Conservation (phyloP, 2,888 invertebrate genomes). For the Eledona agricola region DNA sequence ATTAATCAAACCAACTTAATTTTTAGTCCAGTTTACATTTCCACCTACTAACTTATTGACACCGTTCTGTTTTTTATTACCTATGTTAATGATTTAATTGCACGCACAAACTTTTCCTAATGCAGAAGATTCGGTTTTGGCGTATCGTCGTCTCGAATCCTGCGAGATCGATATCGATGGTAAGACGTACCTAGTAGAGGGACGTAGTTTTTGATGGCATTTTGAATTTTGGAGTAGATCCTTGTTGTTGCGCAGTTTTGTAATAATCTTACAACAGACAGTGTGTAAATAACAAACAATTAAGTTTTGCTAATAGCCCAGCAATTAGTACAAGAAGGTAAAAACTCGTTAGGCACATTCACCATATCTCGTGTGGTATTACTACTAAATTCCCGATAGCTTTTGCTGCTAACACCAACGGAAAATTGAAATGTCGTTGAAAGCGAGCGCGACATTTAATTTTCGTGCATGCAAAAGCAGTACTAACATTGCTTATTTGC, state of each 20-base stretch:
- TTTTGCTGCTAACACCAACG: constrained; percentile 32
- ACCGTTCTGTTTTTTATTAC: constrained; percentile 9
- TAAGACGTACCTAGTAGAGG: constrained; percentile 43
- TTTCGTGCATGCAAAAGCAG: constrained; percentile 52
- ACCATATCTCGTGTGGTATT: constrained; percentile 6
- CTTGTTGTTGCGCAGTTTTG: constrained; percentile 15
- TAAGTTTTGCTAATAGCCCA: constrained; percentile 32
- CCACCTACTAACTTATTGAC: too few species aligned
- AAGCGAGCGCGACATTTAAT: constrained; percentile 26
- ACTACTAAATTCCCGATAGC: constrained; percentile 12
- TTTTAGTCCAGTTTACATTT: constrained; percentile 10
- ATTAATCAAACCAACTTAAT: too few species aligned
- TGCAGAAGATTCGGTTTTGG: constrained; percentile 41
- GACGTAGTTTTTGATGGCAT: constrained; percentile 28
- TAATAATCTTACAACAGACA: constrained; percentile 1
- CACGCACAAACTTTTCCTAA: constrained; percentile 23
- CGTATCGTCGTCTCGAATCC: constrained; percentile 52
- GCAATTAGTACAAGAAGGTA: constrained; percentile 55
- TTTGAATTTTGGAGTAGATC: constrained; percentile 22
- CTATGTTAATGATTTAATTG: constrained; percentile 23
- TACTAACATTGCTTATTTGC: constrained; percentile 63
- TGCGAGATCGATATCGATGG: constrained; percentile 48
- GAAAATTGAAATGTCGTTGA: constrained; percentile 30
- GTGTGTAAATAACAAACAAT: neutral
- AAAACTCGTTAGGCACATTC: constrained; percentile 27